phyloP scores from a whole-genome alignment of 2,888 invertebrate genomes.

The Chrysomela aeneicollis region DNA sequence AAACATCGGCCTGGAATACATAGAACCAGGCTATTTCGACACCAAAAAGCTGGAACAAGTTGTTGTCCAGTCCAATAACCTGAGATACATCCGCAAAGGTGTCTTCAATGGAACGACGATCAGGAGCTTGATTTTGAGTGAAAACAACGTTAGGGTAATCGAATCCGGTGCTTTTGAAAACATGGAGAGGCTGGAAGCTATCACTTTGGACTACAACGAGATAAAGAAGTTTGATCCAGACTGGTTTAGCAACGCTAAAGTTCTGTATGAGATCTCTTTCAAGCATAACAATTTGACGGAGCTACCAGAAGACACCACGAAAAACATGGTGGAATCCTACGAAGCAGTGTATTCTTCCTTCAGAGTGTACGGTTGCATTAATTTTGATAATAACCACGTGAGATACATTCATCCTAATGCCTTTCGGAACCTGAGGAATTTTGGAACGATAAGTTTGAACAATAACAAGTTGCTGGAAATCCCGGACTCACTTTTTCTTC shows the following conservation, averaged over 20 bases:
- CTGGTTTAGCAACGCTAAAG: constrained; percentile 35
- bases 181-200: constrained; percentile 37
- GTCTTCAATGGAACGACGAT: constrained; percentile 38
- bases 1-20: constrained; percentile 38
- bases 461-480: constrained; percentile 36
- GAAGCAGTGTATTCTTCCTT: constrained; percentile 22
- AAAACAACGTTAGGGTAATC: constrained; percentile 35
- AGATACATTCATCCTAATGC: constrained; percentile 36
- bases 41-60: constrained; percentile 33
- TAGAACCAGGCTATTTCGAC: constrained; percentile 41
- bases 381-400: constrained; percentile 39
- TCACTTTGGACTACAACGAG: constrained; percentile 39
- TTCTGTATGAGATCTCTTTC: constrained; percentile 37
- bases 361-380: constrained; percentile 30
- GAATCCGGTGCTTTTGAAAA: constrained; percentile 34
- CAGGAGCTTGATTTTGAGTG: constrained; percentile 34
- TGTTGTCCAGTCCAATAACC: constrained; percentile 32
- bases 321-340: constrained; percentile 29
- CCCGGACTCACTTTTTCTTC: constrained; percentile 28
- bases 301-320: constrained; percentile 35
- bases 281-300: constrained; percentile 34
- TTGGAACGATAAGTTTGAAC: constrained; percentile 38
- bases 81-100: constrained; percentile 28
- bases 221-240: constrained; percentile 30
- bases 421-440: constrained; percentile 34